Base-by-base conservation (phyloP, 2,113 vertebrate species). In the Carassius carassius region DNA sequence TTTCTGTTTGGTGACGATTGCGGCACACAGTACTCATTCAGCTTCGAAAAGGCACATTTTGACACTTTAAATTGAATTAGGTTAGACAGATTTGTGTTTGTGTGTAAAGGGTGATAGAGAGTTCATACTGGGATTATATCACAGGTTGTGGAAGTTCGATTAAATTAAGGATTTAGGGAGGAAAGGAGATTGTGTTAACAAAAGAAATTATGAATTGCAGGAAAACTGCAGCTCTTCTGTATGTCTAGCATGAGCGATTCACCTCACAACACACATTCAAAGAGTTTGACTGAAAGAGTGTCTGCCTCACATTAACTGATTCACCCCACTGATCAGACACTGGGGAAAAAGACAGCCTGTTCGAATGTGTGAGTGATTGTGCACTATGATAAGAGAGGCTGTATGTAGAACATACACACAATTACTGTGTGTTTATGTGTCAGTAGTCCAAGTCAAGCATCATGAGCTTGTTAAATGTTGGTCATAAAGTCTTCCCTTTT, bases 301-400 rank as follows among this genome's bases (percentile, higher is more conserved):
- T 80, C 23, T 80, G 60, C 23, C 67, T 80, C 16, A 19, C 60
- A 80, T 80, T 80, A 47, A 80, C 78, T 23, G 17, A 67, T 80
- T 80, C 78, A 80, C 41, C 60, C 41, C 78, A 80, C 60, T 65
- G 78, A 80, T 80, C 78, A 80, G 60, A 80, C 67, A 60, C 62
- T 80, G 62, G 56, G 72, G 12, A 32, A 63, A 32, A 63, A 76
- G 54, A 80, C 60, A 62, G 54, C 12, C 37, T 47, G 56, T 77
- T 74, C 35, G 74, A 16, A 23, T 78, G 73, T 13, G 14, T 21
- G 51, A 37, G n/a, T n/a, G 78, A 49, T 60, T 75, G 72, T 13
- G 21, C 41, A 47, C 37, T 62, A 12, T n/a, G 69, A 72, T 72
- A 72, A 72, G 51, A 77, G 17, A 32, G 49, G 12, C n/a, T 49